phyloP scores from a whole-genome alignment of 2,888 invertebrate species.

The Nemotelus nigrinus region DNA sequence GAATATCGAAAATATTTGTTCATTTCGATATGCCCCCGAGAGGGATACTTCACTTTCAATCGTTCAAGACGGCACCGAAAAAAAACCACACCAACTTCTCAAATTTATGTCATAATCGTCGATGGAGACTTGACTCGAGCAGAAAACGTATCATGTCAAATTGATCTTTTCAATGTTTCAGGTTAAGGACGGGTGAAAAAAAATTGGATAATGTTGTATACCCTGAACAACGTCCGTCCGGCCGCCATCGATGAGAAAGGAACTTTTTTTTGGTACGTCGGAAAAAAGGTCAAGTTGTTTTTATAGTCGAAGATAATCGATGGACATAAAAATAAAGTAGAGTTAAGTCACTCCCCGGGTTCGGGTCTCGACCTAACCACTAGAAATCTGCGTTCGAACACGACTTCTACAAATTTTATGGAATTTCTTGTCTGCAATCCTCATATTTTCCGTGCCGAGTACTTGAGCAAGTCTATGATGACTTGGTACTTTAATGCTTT shows the following conservation, averaged over 20 bases:
- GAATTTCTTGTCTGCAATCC: not conserved
- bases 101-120: too few relatives aligned
- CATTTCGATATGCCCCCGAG: not conserved
- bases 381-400: conserved; percentile 6
- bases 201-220: too few relatives aligned
- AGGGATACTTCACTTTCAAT: conserved; percentile 7
- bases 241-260: too few relatives aligned
- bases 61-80: not conserved
- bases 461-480: not conserved
- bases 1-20: conserved; percentile 12
- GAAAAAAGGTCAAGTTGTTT: conserved; percentile 2
- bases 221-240: too few relatives aligned
- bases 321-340: conserved; percentile 22
- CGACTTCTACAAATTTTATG: not conserved
- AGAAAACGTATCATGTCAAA: too few relatives aligned
- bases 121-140: too few relatives aligned
- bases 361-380: not conserved
- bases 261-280: too few relatives aligned
- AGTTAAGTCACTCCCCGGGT: not conserved
- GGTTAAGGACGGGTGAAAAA: too few relatives aligned
- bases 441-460: not conserved
- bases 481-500: not conserved
- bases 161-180: too few relatives aligned
- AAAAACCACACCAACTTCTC: too few relatives aligned
- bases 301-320: conserved; percentile 34